phyloP scores from a whole-genome alignment of 2,888 invertebrate genomes.

The Phaonia tiefii region DNA sequence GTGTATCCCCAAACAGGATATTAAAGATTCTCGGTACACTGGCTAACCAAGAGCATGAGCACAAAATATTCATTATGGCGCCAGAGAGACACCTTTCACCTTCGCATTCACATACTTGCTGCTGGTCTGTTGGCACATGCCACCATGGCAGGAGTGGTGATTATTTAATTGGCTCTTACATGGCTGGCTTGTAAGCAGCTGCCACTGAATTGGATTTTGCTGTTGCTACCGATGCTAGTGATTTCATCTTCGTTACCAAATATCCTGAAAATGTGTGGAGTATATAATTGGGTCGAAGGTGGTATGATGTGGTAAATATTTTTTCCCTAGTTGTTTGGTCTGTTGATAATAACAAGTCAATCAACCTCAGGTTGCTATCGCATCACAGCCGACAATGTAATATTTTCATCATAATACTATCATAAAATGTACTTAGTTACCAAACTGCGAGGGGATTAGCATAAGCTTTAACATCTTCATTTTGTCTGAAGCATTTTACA shows the following conservation, averaged over 20 bases:
- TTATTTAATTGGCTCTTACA: constrained; percentile 66
- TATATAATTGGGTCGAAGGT: constrained; percentile 27
- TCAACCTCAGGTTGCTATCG: constrained; percentile 66
- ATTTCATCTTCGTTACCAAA: not conserved
- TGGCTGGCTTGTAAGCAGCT: constrained; percentile 31
- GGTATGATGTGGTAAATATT: constrained; percentile 55
- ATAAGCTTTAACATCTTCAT: no score
- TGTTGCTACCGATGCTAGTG: constrained; percentile 13
- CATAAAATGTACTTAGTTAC: constrained; percentile 22
- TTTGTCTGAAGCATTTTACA: no score
- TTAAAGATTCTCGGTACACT: constrained; percentile 62
- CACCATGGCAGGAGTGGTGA: constrained; percentile 41
- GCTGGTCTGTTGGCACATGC: not conserved
- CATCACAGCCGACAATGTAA: not conserved
- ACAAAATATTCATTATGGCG: constrained; percentile 62
- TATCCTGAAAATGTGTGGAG: not conserved
- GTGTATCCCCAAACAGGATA: constrained; percentile 64
- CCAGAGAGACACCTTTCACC: constrained; percentile 66
- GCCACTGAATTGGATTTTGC: constrained; percentile 3
- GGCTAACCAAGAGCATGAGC: constrained; percentile 56
- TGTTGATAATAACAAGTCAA: constrained; percentile 67
- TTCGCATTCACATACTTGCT: not conserved
- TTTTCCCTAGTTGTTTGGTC: constrained; percentile 54
- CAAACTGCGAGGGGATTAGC: not conserved
- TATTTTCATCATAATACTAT: constrained; percentile 6